Evolutionary conservation across 2,113 vertebrate genomes (phyloP).

Genomic region (Saimiri boliviensis): DNA sequence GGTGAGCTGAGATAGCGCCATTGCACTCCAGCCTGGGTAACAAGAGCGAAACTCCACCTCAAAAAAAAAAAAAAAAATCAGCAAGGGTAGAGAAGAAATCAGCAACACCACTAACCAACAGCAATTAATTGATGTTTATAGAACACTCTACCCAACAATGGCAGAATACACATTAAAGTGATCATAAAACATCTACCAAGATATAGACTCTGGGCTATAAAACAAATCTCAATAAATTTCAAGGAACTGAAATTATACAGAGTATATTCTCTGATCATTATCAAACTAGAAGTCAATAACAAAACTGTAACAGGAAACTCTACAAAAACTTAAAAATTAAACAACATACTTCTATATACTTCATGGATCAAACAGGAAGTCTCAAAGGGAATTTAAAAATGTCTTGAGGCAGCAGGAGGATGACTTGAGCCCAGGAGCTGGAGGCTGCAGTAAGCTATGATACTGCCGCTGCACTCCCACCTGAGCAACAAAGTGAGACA

Average conservation of each 20-base stretch:
- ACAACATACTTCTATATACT: background rate
- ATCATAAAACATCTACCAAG: slow-evolving; percentile 24
- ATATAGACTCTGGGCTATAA: background rate
- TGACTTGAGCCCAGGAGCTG: too few relatives aligned
- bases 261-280: background rate
- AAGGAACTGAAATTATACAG: background rate
- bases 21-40: too few relatives aligned
- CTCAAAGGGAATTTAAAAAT: slow-evolving; percentile 4
- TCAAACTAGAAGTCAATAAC: background rate
- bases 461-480: too few relatives aligned
- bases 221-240: slow-evolving; percentile 13
- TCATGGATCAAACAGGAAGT: slow-evolving; percentile 27
- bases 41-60: too few relatives aligned
- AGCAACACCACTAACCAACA: slow-evolving; percentile 21
- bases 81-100: slow-evolving; percentile 9
- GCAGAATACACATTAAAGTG: slow-evolving; percentile 2
- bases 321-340: slow-evolving; percentile 47
- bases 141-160: background rate
- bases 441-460: too few relatives aligned
- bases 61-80: slow-evolving; percentile 50
- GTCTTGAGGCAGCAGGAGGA: background rate
- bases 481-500: too few relatives aligned
- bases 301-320: background rate
- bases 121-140: background rate
- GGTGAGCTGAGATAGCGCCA: too few relatives aligned